Evolutionary conservation across 2,797 vertebrate genomes (phyloP), one percentile per base, ranked within the genome.

Genomic region (Enteromius viviparus): DNA sequence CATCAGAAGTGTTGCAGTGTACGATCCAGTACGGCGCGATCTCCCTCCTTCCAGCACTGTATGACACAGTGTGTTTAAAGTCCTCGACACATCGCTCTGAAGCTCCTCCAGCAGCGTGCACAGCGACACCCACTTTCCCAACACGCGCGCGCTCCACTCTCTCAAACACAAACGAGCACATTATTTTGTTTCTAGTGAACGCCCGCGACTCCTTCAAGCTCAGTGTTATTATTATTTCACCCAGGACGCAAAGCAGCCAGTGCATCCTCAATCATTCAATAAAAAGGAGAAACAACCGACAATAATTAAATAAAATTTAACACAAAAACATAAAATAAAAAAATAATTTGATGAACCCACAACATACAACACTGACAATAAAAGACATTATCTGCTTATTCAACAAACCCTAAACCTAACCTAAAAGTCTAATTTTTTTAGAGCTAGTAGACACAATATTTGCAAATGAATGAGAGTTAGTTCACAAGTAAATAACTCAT

Each of bases 61-160:
- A 88, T 86, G 75, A 55, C 79, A 64, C 84, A 81, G 85, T 78
- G 64, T 76, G 86, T 81, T 88, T 81, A 87, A 85, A 87, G 78
- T 87, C 80, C 84, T 88, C 74, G 85, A 37, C 77, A 80, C 92
- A 91, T 93, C 92, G 89, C 91, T 91, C 88, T 85, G 88, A 89
- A 92, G 91, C 87, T 89, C 80, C 89, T 90, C 91, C 89, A 91
- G 92, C 93, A 90, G 89, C 91, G 93, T 94, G 92, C 92, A 93
- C 92, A 90, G 92, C 92, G 93, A 92, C 70, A 86, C 75, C 89
- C 89, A 90, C 92, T 91, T 91, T 91, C 91, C 89, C 66, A 76
- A 65, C 87, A 62, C 81, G 60, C 87, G 47, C 66, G 77, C 85
- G 51, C 74, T 64, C 79, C 62, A 66, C 82, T 76, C 71, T 51